Evolutionary conservation across 2,888 invertebrate species (phyloP).

Genomic region (Aphrophora alni): DNA sequence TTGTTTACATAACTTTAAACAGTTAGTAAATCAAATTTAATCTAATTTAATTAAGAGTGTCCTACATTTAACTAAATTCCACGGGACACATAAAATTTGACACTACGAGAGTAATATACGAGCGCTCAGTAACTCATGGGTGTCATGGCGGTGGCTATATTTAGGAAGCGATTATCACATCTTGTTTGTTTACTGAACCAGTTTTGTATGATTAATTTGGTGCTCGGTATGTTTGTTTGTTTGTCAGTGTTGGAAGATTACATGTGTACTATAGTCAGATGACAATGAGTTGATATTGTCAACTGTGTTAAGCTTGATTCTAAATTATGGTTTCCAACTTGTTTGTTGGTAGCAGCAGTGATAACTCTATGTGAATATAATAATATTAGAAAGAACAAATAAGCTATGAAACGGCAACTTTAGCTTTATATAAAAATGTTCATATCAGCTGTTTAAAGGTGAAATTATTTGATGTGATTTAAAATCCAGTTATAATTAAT

Average conservation of each 20-base stretch:
- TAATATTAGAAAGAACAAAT: too few species aligned
- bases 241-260: background rate
- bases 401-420: too few species aligned
- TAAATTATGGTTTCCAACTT: background rate
- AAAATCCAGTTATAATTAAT: too few species aligned
- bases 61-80: background rate
- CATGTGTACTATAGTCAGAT: background rate
- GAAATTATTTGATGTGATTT: too few species aligned
- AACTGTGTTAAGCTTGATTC: background rate
- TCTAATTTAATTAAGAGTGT: background rate
- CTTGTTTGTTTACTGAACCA: background rate
- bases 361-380: too few species aligned
- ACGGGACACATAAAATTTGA: background rate
- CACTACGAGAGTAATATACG: background rate
- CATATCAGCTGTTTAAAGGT: too few species aligned
- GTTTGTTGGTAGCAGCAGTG: too few species aligned
- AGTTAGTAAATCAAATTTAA: background rate
- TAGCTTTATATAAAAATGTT: too few species aligned
- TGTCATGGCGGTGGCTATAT: background rate
- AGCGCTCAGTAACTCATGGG: background rate
- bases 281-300: too few species aligned
- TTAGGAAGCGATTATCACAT: background rate
- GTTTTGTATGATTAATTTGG: background rate
- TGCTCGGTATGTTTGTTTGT: too few species aligned
- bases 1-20: background rate